Conservation (phyloP, 2,888 invertebrate species). For the Apodemia zela region DNA sequence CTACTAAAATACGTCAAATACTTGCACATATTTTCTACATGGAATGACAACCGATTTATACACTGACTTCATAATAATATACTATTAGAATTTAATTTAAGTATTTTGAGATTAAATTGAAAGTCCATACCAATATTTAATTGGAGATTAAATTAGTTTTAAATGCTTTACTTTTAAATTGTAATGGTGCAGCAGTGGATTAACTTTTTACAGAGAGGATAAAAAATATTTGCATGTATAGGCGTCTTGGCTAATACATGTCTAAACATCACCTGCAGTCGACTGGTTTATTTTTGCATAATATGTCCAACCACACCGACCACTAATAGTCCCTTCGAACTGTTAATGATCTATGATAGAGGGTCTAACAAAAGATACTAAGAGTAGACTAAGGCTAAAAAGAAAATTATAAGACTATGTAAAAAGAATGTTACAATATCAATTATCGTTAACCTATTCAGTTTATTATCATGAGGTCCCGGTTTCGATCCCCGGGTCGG, state of each 20-base stretch:
- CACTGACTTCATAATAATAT: too few species aligned
- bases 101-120: too few species aligned
- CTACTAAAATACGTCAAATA: too few species aligned
- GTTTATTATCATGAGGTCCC: too few species aligned
- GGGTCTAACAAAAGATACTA: constrained; percentile 24
- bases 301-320: constrained; percentile 59
- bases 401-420: too few species aligned
- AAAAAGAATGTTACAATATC: too few species aligned
- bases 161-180: constrained; percentile 19
- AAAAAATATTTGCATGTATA: constrained; percentile 58
- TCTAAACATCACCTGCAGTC: constrained; percentile 59
- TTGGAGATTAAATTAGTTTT: not conserved
- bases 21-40: too few species aligned
- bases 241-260: constrained; percentile 53
- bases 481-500: too few species aligned
- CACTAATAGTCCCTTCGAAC: constrained; percentile 52
- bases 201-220: constrained; percentile 9
- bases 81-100: too few species aligned
- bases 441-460: too few species aligned
- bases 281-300: constrained; percentile 64
- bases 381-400: not conserved
- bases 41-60: too few species aligned
- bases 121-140: too few species aligned
- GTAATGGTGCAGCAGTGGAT: constrained; percentile 8
- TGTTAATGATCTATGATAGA: constrained; percentile 41